Base-by-base conservation (phyloP, 64 coral and sea anemone species). In the Exaiptasia diaphana region DNA sequence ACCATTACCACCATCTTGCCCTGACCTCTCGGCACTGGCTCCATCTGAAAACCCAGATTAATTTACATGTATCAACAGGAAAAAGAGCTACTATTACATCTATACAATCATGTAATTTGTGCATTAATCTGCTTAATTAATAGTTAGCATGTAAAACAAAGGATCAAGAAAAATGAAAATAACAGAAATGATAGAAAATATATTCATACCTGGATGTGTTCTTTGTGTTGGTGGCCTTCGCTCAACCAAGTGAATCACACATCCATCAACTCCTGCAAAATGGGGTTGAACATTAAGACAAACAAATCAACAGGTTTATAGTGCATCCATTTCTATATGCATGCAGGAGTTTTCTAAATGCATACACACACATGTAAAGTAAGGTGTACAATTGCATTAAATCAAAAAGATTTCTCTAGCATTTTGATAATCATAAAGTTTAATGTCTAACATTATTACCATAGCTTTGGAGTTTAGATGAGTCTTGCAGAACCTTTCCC, bases 401-500 rank as follows among this genome's bases (percentile, higher is more conserved):
- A n/a, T n/a, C n/a, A n/a, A n/a, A n/a, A n/a, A n/a, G n/a, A n/a
- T n/a, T n/a, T n/a, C n/a, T n/a, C n/a, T n/a, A n/a, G n/a, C n/a
- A n/a, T n/a, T n/a, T 50, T 24, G 1, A 65, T 61, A 43, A 24
- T 45, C 17, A 42, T 13, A 38, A 6, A 25, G 4, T 34, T 34
- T 68, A 2, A 57, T 17, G 4, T 18, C 14, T 13, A n/a, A 69
- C 6, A 17, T 40, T 22, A 86, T 43, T 84, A 97, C 94, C 80
- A 89, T 85, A 97, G 61, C 90, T 88, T 17, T 81, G 55, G 0
- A 97, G 77, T 38, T 70, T 87, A 65, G 91, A 91, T 4, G 91
- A 89, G 89, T 97, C 94, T 75, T 97, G 94, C n/a, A 97, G 73
- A 50, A 97, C 94, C 62, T 97, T 97, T 38, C 94, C 94, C 85